Evolutionary conservation across 2,888 invertebrate genomes (phyloP).

Genomic region (Drosophila nigricruria): DNA sequence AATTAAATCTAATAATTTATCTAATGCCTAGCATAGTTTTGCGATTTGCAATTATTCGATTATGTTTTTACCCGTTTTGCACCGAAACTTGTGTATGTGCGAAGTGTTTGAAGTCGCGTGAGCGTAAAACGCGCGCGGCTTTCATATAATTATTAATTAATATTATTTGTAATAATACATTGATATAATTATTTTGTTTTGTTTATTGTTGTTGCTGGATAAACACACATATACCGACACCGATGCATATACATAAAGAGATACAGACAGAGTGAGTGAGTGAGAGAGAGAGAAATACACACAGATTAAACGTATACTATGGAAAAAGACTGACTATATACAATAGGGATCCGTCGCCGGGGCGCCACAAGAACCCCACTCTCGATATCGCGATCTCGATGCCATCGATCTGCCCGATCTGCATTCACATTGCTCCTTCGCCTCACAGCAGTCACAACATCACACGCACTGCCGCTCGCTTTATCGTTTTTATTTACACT

Average conservation of each 20-base stretch:
- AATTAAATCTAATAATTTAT: constrained; percentile 70
- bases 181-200: not conserved
- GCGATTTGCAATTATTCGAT: constrained; percentile 61
- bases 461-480: not conserved
- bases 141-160: constrained; percentile 16
- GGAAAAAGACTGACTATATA: constrained; percentile 51
- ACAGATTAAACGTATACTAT: constrained; percentile 27
- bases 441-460: constrained; percentile 13
- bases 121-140: constrained; percentile 1
- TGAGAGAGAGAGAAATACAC: constrained; percentile 15
- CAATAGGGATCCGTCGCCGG: constrained; percentile 45
- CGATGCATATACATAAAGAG: constrained; percentile 22
- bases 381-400: constrained; percentile 44
- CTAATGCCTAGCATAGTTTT: constrained; percentile 65
- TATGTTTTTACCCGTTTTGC: constrained; percentile 77
- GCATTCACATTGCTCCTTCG: constrained; percentile 34
- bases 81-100: constrained; percentile 82
- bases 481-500: constrained; percentile 8
- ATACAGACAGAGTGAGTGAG: constrained; percentile 11
- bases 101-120: constrained; percentile 14
- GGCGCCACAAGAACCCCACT: constrained; percentile 51
- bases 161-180: constrained; percentile 11
- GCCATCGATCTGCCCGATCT: constrained; percentile 44
- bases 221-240: constrained; percentile 34
- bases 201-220: constrained; percentile 24